Conservation (phyloP, 1,140 invertebrate genomes). For the Calliopsis andreniformis region DNA sequence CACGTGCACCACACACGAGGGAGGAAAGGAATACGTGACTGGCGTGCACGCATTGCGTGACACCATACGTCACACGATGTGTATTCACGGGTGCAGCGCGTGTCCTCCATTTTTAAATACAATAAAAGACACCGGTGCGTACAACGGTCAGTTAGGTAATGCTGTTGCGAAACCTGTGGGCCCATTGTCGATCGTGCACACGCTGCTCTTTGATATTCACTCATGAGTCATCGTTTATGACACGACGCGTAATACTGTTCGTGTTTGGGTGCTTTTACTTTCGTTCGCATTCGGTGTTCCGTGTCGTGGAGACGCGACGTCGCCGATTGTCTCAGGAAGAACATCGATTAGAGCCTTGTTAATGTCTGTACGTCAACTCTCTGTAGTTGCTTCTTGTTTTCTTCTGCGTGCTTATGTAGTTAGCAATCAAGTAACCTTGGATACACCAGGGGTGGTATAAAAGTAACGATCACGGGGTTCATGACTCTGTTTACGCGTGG, state of each 20-base stretch:
- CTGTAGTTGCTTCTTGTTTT: too few species aligned
- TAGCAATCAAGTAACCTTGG: too few species aligned
- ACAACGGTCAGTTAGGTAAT: constrained; percentile 26
- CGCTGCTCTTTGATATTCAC: constrained; percentile 24
- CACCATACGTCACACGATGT: constrained; percentile 8
- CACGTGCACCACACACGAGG: not conserved
- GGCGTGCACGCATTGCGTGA: constrained; percentile 48
- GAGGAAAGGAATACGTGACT: constrained; percentile 25
- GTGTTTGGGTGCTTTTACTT: not conserved
- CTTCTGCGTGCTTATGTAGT: too few species aligned
- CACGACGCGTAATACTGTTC: too few species aligned
- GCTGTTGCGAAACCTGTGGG: constrained; percentile 41
- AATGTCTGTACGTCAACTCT: not conserved
- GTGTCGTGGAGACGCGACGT: not conserved
- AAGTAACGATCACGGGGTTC: too few species aligned
- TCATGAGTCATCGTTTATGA: constrained; percentile 10
- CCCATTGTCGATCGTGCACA: not conserved
- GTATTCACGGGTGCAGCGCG: constrained; percentile 22
- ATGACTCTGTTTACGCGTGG: too few species aligned
- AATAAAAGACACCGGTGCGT: constrained; percentile 20
- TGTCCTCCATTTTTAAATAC: constrained; percentile 49
- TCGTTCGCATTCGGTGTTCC: not conserved
- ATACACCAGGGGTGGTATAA: too few species aligned
- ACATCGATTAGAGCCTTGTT: not conserved
- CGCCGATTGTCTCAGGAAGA: not conserved